Base-by-base conservation (phyloP, 2,797 vertebrate species). In the Chelmon rostratus region DNA sequence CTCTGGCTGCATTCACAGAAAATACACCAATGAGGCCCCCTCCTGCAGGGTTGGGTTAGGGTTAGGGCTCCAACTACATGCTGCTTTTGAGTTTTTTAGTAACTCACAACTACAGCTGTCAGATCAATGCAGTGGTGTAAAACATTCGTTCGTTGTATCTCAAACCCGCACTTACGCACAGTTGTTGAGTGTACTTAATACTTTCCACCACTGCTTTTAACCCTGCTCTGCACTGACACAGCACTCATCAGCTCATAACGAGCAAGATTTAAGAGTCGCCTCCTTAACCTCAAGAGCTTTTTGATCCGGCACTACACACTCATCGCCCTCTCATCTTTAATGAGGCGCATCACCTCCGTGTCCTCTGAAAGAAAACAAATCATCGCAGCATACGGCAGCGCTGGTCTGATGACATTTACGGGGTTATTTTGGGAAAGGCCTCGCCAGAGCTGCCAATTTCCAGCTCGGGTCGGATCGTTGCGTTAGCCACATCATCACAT, bases 361-460 rank as follows among this genome's bases (percentile, higher is more conserved):
- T 80, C 76, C 80, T 75, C 67, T 81, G 72, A 85, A 78, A 78
- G 65, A 68, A 37, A 72, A 73, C 72, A 83, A 82, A 79, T 80
- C 63, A 87, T 69, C 33, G 12, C 68, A 28, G 68, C 23, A 49
- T 59, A 74, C 46, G 31, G 82, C 70, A 40, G 47, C 35, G 5
- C 28, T 63, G 35, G 71, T 59, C 67, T 50, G 47, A 70, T 91
- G 87, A 86, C 90, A 91, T 94, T 92, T 86, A 83, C 67, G 40
- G 23, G 25, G 82, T 90, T 91, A 91, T 92, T 92, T 87, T 76
- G 35, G 80, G 81, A 85, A 86, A 77, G 68, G 73, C 84, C 91
- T 82, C 38, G 15, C 63, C 44, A 73, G 74, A 79, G 68, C 78
- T 89, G 82, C 76, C 80, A 82, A 76, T 91, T 85, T 80, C 44